Evolutionary conservation across 2,888 invertebrate species (phyloP).

Genomic region (Mythimna impura): DNA sequence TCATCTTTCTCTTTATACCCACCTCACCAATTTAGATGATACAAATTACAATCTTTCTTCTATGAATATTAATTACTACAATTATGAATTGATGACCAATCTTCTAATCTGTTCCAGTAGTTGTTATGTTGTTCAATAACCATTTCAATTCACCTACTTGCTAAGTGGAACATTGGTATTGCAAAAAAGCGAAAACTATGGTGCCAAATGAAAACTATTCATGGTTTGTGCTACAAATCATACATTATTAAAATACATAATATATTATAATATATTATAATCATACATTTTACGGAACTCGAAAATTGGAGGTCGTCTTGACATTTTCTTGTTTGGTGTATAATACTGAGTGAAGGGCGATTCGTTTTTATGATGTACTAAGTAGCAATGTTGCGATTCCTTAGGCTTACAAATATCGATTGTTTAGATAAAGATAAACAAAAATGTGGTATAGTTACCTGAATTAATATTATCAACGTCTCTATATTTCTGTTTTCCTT

Average conservation of each 20-base stretch:
- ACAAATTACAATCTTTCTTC: conserved; percentile 11
- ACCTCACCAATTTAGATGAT: conserved; percentile 8
- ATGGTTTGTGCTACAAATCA: conserved; percentile 46
- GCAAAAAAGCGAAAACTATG: conserved; percentile 48
- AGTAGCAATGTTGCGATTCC: conserved; percentile 45
- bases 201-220: conserved; percentile 37
- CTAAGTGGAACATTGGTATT: conserved; percentile 70
- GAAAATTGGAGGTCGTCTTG: conserved; percentile 86
- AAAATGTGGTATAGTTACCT: conserved; percentile 73
- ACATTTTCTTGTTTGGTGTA: conserved; percentile 84
- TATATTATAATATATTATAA: too few relatives aligned
- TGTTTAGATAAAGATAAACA: conserved; percentile 15
- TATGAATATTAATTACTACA: conserved; percentile 14
- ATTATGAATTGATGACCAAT: conserved; percentile 17
- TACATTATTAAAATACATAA: too few relatives aligned
- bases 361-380: conserved; percentile 69
- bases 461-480: conserved; percentile 63
- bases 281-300: conserved; percentile 71
- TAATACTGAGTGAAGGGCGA: conserved; percentile 80
- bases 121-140: conserved; percentile 76
- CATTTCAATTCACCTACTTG: conserved; percentile 80
- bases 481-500: conserved; percentile 82
- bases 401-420: conserved; percentile 29
- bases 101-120: conserved; percentile 52
- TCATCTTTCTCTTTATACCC: conserved; percentile 40